Evolutionary conservation across 2,888 invertebrate genomes (phyloP).

Genomic region (Pseudeuparius sepicola): DNA sequence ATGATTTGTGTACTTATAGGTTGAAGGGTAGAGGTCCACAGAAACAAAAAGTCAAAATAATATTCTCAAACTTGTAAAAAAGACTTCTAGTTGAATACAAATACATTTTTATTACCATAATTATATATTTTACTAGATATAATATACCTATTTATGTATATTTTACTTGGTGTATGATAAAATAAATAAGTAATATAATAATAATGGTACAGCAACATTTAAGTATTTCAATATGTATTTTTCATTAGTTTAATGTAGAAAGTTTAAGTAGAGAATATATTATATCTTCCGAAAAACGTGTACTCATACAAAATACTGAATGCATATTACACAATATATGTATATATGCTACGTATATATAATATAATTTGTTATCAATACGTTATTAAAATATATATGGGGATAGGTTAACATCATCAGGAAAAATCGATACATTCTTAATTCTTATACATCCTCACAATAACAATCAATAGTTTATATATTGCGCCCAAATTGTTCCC

Average conservation of each 20-base stretch:
- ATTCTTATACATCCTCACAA: conserved; percentile 38
- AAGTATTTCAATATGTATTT: conserved; percentile 38
- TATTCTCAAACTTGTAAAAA: too few relatives aligned
- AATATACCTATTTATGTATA: conserved; percentile 39
- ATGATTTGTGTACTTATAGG: too few relatives aligned
- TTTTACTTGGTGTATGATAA: conserved; percentile 41
- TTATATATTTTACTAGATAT: conserved; percentile 43
- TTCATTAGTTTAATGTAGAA: conserved; percentile 38
- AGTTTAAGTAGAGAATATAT: conserved; percentile 39
- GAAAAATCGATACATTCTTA: conserved; percentile 22
- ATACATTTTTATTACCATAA: conserved; percentile 43
- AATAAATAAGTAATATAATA: conserved; percentile 40
- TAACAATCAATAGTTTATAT: conserved; percentile 34
- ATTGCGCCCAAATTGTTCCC: conserved; percentile 28
- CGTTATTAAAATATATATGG: conserved; percentile 37
- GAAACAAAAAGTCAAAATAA: too few relatives aligned
- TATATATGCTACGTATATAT: conserved; percentile 36
- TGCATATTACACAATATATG: conserved; percentile 31
- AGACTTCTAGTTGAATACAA: conserved; percentile 42
- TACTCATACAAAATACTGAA: conserved; percentile 42
- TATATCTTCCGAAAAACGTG: conserved; percentile 39
- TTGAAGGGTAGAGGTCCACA: too few relatives aligned
- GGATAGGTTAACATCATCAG: conserved; percentile 34
- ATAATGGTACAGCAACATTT: conserved; percentile 42
- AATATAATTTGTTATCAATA: conserved; percentile 29